Evolutionary conservation across 2,113 vertebrate species (phyloP), one percentile per base, ranked within the genome.

Genomic region (Hipposideros armiger): DNA sequence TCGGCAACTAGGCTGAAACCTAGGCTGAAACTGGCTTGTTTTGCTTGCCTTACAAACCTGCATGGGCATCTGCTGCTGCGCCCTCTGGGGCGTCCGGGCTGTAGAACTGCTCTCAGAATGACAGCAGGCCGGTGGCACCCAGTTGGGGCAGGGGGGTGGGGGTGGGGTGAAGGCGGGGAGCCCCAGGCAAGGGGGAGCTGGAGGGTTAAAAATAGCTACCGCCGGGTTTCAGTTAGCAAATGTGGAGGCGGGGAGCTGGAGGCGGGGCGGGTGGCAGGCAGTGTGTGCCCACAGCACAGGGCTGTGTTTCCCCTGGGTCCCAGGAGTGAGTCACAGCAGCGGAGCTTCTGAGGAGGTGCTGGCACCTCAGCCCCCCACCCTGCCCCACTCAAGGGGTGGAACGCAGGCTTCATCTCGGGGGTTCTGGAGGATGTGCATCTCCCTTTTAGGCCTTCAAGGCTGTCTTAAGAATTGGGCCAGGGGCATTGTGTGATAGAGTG

Each of bases 201-300:
- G 95, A 97, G 97, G 91, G 95, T 97, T 98, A 98, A 98, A 98
- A 98, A 98, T 98, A 98, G 97, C 96, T 88, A 56, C 95, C 95
- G 96, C 89, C 96, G 60, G 96, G 97, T 98, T 98, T 98, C 97
- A 96, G 97, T 98, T 98, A 97, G 96, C 97, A 97, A 98, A 97
- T 96, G 97, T 97, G 97, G 97, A 97, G 97, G 97, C 97, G 97
- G 97, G 94, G 96, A 96, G 96, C 83, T 94, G 97, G 96, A 94
- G 97, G 97, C 88, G 96, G 97, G 97, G 97, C 94, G 54, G 94
- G 90, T 62, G 70, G 87, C 94, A 60, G 89, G 88, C 90, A 42
- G 52, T 96, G 95, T 96, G 95, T 97, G 96, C 96, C 93, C 86
- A 26, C 90, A 36, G 95, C 40, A 17, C 87, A 11, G 90, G 82